Evolutionary conservation across 2,888 invertebrate species (phyloP), one percentile per base, ranked within the genome.

Genomic region (Glaucopsyche alexis): DNA sequence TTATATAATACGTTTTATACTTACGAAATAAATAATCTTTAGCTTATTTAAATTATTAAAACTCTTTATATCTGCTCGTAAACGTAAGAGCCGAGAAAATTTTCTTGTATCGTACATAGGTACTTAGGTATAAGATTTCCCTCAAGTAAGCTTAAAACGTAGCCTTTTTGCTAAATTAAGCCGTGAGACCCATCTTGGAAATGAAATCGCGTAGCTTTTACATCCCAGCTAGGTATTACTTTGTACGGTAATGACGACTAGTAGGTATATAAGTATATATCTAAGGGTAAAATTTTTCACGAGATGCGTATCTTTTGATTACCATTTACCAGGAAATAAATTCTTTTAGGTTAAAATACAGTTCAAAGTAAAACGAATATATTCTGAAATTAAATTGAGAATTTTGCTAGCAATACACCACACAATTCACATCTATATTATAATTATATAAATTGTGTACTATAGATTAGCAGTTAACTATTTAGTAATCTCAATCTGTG

Each of bases 81-180:
- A 60, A 60, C 55, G 55, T 2, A 11, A 19, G 19, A 19, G 19
- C 52, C 3, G 9, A 16, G 52, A 11, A 38, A 60, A 14, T 13
- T 14, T 60, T 60, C 60, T 60, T 38, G 7, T 38, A 60, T 60
- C 60, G 11, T 60, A 38, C 29, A 29, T 29, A 60, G 60, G 2
- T 60, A 60, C 29, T 60, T 29, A 60, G 60, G 60, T 60, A 60
- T 60, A 13, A 38, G 29, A 38, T 69, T 69, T 69, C 69, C 49
- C 19, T 29, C 47, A 42, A 66, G 42, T 19, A 49, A 47, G 69
- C 49, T 47, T 49, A 69, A 66, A 66, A 69, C 47, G 47, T 49
- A 69, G 69, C 69, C 69, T 47, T 16, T 66, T 66, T 49, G 47
- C 69, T 69, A 47, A 45, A 69, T 69, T 47, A 47, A 49, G 47